These are phyloP conservation scores for Stratiomys singularior DNA, from an alignment of 2,888 invertebrate genomes.

Conservation along the genomic window DNA sequence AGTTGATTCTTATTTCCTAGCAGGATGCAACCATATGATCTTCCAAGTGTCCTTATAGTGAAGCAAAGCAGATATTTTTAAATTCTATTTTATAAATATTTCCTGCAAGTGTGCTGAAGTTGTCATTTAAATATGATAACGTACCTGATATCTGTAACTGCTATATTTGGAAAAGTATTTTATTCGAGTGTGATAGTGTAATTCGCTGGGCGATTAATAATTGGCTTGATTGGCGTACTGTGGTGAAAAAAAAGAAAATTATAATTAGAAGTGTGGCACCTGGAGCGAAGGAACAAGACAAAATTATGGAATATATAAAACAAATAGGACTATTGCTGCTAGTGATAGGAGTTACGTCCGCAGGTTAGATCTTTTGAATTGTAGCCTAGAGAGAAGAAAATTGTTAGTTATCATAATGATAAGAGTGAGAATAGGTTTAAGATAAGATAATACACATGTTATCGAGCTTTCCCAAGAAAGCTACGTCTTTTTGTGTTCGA, in stretches of 20 bases:
- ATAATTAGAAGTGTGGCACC: not conserved
- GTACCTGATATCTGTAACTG: conserved; percentile 15
- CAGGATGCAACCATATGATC: not conserved
- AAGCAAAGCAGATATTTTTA: not conserved
- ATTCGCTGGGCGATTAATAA: not conserved
- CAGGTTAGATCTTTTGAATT: conserved; percentile 25
- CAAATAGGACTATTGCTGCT: not conserved
- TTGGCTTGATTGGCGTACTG: too few species aligned
- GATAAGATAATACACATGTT: too few species aligned
- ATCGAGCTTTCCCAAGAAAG: too few species aligned
- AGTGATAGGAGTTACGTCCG: not conserved
- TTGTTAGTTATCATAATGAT: not conserved
- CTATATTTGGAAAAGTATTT: not conserved
- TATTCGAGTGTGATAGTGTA: too few species aligned
- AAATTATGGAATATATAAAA: conserved; percentile 30
- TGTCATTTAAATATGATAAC: not conserved
- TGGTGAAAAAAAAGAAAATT: not conserved
- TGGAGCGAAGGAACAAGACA: not conserved
- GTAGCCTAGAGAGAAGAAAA: too few species aligned
- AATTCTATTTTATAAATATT: too few species aligned
- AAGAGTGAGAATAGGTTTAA: not conserved
- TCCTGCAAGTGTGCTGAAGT: too few species aligned
- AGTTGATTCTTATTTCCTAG: not conserved
- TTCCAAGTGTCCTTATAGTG: conserved; percentile 29
- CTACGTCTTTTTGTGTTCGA: too few species aligned